These are phyloP conservation scores for Vombatus ursinus DNA, from an alignment of 2,113 vertebrate species.

Conservation along the genomic window DNA sequence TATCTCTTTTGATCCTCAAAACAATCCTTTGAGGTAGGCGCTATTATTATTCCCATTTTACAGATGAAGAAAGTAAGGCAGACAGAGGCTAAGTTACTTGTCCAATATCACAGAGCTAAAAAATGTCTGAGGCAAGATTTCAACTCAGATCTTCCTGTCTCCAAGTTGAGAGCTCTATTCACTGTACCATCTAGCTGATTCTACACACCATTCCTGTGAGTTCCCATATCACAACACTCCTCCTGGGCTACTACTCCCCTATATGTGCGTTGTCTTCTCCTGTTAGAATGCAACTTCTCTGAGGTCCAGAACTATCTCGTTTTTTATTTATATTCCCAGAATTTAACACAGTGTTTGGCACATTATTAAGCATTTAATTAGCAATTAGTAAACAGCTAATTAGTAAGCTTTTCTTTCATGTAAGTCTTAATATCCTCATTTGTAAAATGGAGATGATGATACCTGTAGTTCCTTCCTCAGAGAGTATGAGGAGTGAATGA, in stretches of 20 bases:
- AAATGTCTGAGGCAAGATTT: not conserved
- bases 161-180: not conserved
- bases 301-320: not conserved
- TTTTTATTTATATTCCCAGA: not conserved
- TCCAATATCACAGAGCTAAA: not conserved
- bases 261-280: not conserved
- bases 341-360: not conserved
- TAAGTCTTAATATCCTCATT: not conserved
- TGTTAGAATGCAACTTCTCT: not conserved
- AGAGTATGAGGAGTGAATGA: not conserved
- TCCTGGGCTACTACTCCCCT: not conserved
- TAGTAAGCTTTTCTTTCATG: not conserved
- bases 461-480: not conserved
- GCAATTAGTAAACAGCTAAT: not conserved
- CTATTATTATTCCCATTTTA: not conserved
- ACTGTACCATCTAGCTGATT: not conserved
- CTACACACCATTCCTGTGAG: not conserved
- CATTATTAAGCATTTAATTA: not conserved
- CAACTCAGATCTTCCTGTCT: not conserved
- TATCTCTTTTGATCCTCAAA: not conserved
- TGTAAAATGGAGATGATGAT: not conserved
- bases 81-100: not conserved
- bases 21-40: not conserved
- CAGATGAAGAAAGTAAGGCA: not conserved
- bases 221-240: not conserved